phyloP scores from a whole-genome alignment of 2,888 invertebrate species.

The Punctoribates punctum region DNA sequence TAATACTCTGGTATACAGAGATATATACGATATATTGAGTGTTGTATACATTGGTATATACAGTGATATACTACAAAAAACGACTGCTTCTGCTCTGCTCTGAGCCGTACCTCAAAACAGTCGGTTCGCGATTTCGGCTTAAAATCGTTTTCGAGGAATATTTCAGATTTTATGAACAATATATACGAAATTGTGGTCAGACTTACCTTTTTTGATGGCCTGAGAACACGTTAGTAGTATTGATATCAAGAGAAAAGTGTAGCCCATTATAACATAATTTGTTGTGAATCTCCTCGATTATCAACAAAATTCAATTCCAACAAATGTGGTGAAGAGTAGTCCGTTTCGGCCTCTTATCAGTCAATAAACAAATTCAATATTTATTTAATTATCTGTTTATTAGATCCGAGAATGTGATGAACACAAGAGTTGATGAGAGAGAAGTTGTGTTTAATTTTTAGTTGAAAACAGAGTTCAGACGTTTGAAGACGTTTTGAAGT shows the following conservation, averaged over 20 bases:
- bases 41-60: background rate
- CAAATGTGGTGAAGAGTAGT: too few relatives aligned
- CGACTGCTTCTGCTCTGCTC: slow-evolving; percentile 2
- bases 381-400: too few relatives aligned
- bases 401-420: too few relatives aligned
- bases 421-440: too few relatives aligned
- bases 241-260: background rate
- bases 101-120: background rate
- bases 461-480: too few relatives aligned
- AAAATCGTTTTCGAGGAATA: background rate
- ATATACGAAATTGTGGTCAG: background rate
- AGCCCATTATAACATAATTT: slow-evolving; percentile 28
- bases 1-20: too few relatives aligned
- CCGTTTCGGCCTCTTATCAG: too few relatives aligned
- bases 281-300: background rate
- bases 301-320: background rate
- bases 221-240: slow-evolving; percentile 13
- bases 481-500: too few relatives aligned
- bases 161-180: background rate
- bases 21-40: too few relatives aligned
- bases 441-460: too few relatives aligned
- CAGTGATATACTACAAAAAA: background rate
- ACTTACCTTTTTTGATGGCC: slow-evolving; percentile 24
- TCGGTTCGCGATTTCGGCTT: too few relatives aligned
- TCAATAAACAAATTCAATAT: too few relatives aligned